Conservation (phyloP, 2,113 vertebrate genomes). For the Oriolus oriolus region DNA sequence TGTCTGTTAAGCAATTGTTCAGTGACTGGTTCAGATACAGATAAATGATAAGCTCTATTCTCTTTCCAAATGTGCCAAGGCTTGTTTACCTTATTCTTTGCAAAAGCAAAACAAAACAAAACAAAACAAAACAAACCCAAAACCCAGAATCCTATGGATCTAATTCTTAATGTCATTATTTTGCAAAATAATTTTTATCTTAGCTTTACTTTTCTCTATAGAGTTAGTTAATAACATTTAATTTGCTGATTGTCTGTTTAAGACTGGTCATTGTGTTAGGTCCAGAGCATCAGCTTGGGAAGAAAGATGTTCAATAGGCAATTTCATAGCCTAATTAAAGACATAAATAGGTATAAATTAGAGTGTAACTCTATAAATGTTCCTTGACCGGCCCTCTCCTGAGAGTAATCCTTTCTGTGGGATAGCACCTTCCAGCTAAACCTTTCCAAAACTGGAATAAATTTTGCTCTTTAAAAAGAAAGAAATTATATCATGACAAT, state of each 20-base stretch:
- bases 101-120: background rate
- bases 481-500: background rate
- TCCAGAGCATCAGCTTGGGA: background rate
- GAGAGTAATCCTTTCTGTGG: background rate
- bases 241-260: background rate
- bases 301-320: background rate
- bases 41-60: background rate
- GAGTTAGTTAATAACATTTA: background rate
- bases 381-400: background rate
- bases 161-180: background rate
- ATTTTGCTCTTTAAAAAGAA: background rate
- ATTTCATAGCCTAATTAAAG: slow-evolving; percentile 7
- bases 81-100: background rate
- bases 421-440: background rate
- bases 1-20: background rate
- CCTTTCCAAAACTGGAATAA: background rate
- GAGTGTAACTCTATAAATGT: background rate
- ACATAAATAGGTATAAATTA: background rate
- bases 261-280: background rate
- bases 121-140: background rate
- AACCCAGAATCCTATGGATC: background rate
- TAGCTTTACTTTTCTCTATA: background rate
- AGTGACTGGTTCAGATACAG: background rate
- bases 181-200: background rate
- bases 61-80: background rate